Evolutionary conservation across 2,113 vertebrate genomes (phyloP).

Genomic region (Bungarus multicinctus): DNA sequence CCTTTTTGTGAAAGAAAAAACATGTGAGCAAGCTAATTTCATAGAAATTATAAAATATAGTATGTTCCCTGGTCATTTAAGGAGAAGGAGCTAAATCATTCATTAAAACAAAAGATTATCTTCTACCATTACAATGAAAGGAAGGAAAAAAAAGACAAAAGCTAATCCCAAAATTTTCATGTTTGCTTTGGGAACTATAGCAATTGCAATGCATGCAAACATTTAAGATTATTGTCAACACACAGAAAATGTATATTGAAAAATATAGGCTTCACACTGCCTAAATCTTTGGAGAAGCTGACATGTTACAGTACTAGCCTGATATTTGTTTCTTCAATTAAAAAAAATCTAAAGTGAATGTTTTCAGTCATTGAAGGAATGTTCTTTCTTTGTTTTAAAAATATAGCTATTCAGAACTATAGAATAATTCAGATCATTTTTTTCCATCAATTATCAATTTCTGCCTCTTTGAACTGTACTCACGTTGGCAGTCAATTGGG

Average conservation of each 20-base stretch:
- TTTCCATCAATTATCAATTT: background rate
- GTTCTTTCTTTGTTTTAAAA: background rate
- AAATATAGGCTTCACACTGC: background rate
- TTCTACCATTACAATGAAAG: background rate
- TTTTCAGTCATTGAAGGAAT: background rate
- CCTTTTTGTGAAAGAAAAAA: background rate
- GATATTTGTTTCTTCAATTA: background rate
- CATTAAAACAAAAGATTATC: background rate
- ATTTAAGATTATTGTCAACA: background rate
- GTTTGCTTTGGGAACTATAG: background rate
- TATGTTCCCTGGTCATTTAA: background rate
- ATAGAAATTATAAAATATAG: background rate
- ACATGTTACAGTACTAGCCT: background rate
- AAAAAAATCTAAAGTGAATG: background rate
- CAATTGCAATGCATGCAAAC: background rate
- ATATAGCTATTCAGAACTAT: background rate
- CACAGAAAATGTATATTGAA: background rate
- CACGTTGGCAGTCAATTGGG: slow-evolving; percentile 95
- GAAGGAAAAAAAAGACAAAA: background rate
- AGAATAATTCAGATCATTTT: background rate
- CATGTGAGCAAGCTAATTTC: background rate
- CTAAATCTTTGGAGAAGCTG: background rate
- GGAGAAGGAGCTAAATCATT: background rate
- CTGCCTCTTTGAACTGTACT: slow-evolving; percentile 59
- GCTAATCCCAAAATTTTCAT: background rate